Percentiles rank a stretch among this genome's conserved stretches.
Evolutionary conservation across 2,113 vertebrate genomes (phyloP).

Genomic region (Halcyon malimbica): DNA sequence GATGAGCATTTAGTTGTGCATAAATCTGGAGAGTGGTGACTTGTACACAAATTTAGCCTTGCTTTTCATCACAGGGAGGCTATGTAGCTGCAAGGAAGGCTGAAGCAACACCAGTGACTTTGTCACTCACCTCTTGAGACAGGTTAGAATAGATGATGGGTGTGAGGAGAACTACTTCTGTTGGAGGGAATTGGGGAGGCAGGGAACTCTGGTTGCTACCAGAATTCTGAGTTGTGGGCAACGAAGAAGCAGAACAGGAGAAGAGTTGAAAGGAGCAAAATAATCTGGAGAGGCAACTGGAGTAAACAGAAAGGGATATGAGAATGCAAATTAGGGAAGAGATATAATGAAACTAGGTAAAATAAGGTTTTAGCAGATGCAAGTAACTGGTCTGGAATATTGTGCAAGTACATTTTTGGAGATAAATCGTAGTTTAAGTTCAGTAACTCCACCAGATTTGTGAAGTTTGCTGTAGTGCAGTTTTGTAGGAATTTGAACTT

Average conservation of each 20-base stretch:
- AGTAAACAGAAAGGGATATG: neutral
- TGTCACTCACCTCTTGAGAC: neutral
- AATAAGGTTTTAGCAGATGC: neutral
- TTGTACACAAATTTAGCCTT: neutral
- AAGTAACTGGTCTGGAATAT: neutral
- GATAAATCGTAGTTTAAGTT: neutral
- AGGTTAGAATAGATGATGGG: rapidly evolving
- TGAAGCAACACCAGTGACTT: neutral
- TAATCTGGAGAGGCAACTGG: neutral
- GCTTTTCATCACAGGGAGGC: neutral
- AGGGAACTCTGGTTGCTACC: neutral
- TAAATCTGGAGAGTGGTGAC: neutral
- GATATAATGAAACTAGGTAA: neutral
- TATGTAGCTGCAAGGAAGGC: neutral
- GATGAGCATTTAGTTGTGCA: neutral
- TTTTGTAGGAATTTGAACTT: neutral
- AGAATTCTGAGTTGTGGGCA: neutral
- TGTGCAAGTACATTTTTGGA: neutral
- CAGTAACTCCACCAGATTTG: neutral
- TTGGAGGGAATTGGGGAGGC: neutral
- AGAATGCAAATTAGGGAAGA: neutral
- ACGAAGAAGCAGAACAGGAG: neutral
- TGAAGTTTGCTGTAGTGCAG: neutral
- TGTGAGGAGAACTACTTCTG: neutral
- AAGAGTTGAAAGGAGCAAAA: neutral